A percentile compares a stretch with the other conserved stretches of the same genome.
These are phyloP conservation scores for Muscina levida DNA, from an alignment of 2,888 invertebrate genomes.

Conservation along the genomic window DNA sequence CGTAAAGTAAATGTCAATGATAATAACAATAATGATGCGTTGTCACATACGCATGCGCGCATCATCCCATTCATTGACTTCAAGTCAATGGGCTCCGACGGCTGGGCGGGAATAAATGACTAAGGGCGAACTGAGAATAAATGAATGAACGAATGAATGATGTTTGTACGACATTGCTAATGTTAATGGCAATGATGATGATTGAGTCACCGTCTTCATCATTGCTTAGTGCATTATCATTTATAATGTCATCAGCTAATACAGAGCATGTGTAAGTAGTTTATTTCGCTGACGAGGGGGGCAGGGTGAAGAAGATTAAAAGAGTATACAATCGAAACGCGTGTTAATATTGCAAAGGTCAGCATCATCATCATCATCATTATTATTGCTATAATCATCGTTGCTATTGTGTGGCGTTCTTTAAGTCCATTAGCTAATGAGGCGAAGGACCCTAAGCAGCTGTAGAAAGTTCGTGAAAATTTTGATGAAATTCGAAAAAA, in stretches of 20 bases:
- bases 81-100: conserved; percentile 38
- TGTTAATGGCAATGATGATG: not conserved
- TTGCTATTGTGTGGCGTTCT: not conserved
- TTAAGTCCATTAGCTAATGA: conserved; percentile 32
- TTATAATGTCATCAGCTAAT: conserved; percentile 39
- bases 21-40: conserved; percentile 45
- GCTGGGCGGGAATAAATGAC: conserved; percentile 29
- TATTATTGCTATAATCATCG: not conserved
- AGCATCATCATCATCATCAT: conserved; percentile 25
- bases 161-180: too few species aligned
- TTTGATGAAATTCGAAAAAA: not conserved
- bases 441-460: not conserved
- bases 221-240: conserved; percentile 1
- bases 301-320: too few species aligned
- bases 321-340: conserved; percentile 23
- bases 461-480: not conserved
- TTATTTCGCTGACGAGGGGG: too few species aligned
- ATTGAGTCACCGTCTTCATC: conserved; percentile 12
- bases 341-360: conserved; percentile 52
- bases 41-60: conserved; percentile 23
- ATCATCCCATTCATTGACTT: conserved; percentile 22
- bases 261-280: conserved; percentile 49
- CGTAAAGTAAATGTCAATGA: conserved; percentile 61
- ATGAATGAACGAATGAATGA: conserved; percentile 9
- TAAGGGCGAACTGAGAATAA: conserved; percentile 3